Percentiles rank a stretch among this genome's conserved stretches.
phyloP scores from a whole-genome alignment of 2,888 invertebrate genomes.

The Phlogophora meticulosa region DNA sequence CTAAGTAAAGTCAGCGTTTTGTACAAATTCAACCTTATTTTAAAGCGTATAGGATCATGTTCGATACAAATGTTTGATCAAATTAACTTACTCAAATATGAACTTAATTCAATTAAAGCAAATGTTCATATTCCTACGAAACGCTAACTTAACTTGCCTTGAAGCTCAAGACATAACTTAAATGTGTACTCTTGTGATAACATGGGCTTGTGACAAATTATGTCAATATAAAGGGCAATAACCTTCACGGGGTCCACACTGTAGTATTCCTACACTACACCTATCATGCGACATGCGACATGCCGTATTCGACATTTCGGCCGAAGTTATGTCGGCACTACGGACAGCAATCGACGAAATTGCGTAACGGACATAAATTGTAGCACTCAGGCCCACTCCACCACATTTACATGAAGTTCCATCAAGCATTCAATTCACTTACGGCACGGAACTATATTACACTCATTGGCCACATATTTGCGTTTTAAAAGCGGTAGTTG shows the following conservation, averaged over 20 bases:
- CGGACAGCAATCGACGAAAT: slow-evolving; percentile 51
- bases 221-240: background rate
- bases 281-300: slow-evolving; percentile 10
- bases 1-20: too few species aligned
- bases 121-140: background rate
- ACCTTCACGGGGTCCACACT: background rate
- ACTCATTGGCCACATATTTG: slow-evolving; percentile 28
- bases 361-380: slow-evolving; percentile 49
- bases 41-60: too few species aligned
- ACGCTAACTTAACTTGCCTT: background rate
- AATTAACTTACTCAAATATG: too few species aligned
- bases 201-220: background rate
- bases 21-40: too few species aligned
- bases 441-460: slow-evolving; percentile 38
- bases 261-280: slow-evolving; percentile 11
- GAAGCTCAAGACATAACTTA: background rate
- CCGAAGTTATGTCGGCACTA: slow-evolving; percentile 24
- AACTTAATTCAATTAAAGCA: too few species aligned
- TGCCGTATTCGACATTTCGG: background rate
- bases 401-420: slow-evolving; percentile 48
- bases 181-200: background rate
- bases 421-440: slow-evolving; percentile 50
- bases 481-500: slow-evolving; percentile 23
- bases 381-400: slow-evolving; percentile 49
- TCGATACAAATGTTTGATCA: too few species aligned